These are phyloP conservation scores for Pipistrellus pygmaeus DNA, from an alignment of 2,797 vertebrate species.

Conservation along the genomic window DNA sequence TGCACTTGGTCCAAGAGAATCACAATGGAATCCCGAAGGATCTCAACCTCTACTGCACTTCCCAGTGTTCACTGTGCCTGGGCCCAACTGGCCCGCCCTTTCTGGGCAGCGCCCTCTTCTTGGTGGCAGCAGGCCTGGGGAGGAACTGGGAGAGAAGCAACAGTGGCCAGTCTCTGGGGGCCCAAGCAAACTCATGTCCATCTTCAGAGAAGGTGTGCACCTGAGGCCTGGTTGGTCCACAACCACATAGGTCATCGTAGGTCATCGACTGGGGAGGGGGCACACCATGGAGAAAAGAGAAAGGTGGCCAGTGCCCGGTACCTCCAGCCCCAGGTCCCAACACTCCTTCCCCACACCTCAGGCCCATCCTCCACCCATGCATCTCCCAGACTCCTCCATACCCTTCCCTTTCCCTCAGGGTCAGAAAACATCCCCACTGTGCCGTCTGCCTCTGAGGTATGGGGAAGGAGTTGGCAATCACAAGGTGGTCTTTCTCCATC, in stretches of 20 bases:
- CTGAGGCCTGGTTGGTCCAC: background rate
- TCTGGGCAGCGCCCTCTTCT: background rate
- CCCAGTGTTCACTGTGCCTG: background rate
- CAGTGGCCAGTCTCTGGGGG: background rate
- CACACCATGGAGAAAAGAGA: background rate
- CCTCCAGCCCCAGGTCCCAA: no score
- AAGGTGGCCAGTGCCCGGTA: fast-evolving
- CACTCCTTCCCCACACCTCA: background rate
- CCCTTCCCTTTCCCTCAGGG: background rate
- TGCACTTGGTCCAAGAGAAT: background rate
- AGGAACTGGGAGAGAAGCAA: background rate
- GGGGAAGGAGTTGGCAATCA: no score
- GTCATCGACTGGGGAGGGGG: background rate
- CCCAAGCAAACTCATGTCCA: background rate
- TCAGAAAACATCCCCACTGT: background rate
- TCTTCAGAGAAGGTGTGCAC: fast-evolving
- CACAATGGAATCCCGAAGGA: background rate
- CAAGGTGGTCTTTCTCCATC: background rate
- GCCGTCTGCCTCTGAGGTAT: fast-evolving
- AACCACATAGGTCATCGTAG: background rate
- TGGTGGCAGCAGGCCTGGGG: background rate
- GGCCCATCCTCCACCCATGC: background rate
- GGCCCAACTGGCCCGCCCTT: background rate
- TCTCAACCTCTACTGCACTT: background rate
- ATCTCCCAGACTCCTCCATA: background rate